Conservation (phyloP, 2,888 invertebrate genomes). For the Scaptomyza flava region DNA sequence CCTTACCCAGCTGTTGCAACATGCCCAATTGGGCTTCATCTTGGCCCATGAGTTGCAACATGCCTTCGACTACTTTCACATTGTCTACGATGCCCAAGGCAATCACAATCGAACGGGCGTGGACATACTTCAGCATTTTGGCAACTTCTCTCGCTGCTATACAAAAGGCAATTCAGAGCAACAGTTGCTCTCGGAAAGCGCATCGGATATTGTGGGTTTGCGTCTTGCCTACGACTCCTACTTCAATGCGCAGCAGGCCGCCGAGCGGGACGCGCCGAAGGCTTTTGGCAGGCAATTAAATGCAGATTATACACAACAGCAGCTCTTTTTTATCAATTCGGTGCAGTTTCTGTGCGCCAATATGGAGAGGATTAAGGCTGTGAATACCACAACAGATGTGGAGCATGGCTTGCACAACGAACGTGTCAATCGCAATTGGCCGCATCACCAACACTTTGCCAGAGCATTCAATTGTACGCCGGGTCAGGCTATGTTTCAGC, state of each 20-base stretch:
- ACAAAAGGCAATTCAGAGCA: constrained; percentile 26
- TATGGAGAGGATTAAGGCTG: constrained; percentile 53
- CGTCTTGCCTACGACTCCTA: constrained; percentile 69
- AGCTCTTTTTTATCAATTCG: constrained; percentile 76
- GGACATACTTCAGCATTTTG: constrained; percentile 62
- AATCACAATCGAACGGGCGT: constrained; percentile 68
- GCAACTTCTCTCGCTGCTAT: constrained; percentile 64
- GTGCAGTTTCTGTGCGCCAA: constrained; percentile 78
- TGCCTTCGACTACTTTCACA: constrained; percentile 76
- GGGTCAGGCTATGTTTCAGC: constrained; percentile 61
- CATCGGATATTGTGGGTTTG: constrained; percentile 74
- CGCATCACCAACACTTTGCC: constrained; percentile 69
- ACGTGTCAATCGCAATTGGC: constrained; percentile 76
- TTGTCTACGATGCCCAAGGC: constrained; percentile 68
- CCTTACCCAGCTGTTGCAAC: constrained; percentile 58
- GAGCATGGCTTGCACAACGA: constrained; percentile 75
- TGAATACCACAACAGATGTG: constrained; percentile 44
- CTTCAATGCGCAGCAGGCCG: constrained; percentile 36
- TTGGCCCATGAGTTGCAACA: constrained; percentile 77
- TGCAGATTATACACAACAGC: constrained; percentile 23
- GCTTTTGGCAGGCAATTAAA: not conserved
- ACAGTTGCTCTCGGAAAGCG: constrained; percentile 67
- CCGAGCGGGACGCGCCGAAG: not conserved
- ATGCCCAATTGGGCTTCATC: constrained; percentile 74
- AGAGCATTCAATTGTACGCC: constrained; percentile 61